These are phyloP conservation scores for Sarotherodon lohbergeri DNA, from an alignment of 2,113 vertebrate genomes.

Conservation along the genomic window DNA sequence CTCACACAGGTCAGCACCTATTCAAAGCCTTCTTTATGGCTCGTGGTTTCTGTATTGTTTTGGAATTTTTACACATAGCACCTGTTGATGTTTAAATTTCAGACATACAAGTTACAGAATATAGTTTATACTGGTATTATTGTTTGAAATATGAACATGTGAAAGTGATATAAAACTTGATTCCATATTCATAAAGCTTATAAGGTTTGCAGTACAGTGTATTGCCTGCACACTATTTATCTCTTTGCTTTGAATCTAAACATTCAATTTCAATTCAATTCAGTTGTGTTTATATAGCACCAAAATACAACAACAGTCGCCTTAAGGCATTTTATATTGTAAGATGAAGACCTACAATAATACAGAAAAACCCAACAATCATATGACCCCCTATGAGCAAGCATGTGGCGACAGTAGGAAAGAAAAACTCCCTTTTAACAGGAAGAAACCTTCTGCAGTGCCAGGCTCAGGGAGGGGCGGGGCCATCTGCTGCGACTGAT, in stretches of 20 bases:
- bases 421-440: neutral
- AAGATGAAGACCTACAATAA: neutral
- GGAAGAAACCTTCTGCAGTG: neutral
- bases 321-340: too few species aligned
- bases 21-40: neutral
- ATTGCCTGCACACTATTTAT: neutral
- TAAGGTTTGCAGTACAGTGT: neutral
- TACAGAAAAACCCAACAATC: neutral
- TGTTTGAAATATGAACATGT: neutral
- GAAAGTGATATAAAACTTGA: neutral
- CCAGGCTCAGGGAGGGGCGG: neutral
- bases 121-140: neutral
- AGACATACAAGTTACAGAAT: neutral
- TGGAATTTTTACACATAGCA: neutral
- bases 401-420: neutral
- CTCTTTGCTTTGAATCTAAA: neutral
- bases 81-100: neutral
- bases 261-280: neutral
- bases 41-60: neutral
- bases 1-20: neutral
- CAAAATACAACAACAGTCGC: neutral
- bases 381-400: neutral
- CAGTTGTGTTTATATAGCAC: neutral
- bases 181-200: rapidly evolving
- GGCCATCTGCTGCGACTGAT: rapidly evolving